A percentile compares a stretch with the other conserved stretches of the same genome.
Evolutionary conservation across 2,888 invertebrate genomes (phyloP).

Genomic region (Osmoderma eremita): DNA sequence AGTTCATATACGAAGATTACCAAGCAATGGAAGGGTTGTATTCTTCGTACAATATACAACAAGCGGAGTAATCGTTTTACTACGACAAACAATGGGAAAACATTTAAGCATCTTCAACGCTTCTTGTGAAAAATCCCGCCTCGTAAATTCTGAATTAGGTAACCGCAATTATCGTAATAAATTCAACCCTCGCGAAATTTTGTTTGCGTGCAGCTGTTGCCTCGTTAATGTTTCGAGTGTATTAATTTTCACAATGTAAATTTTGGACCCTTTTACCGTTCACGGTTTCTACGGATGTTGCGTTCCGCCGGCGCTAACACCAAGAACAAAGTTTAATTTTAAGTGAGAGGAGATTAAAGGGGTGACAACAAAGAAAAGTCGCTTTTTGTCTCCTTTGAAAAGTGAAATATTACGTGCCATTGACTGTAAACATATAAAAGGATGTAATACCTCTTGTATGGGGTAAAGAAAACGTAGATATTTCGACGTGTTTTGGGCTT

Average conservation of each 20-base stretch:
- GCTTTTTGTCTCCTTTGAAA: conserved; percentile 23
- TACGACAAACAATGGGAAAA: no score
- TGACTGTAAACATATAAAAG: conserved; percentile 11
- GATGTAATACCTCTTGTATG: not conserved
- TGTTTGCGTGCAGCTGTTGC: conserved; percentile 30
- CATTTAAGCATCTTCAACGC: not conserved
- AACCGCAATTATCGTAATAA: conserved; percentile 30
- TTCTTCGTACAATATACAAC: no score
- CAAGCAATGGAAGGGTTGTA: no score
- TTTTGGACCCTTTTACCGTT: conserved; percentile 30
- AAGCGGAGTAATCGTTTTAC: no score
- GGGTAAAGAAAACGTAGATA: not conserved
- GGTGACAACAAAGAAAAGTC: conserved; percentile 5
- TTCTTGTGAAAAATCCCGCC: conserved; percentile 13
- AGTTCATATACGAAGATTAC: no score
- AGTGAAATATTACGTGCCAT: conserved; percentile 24
- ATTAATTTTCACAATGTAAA: conserved; percentile 35
- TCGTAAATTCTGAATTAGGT: conserved; percentile 30
- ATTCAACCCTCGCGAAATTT: conserved; percentile 31
- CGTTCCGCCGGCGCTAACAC: not conserved
- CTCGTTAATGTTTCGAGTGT: conserved; percentile 33
- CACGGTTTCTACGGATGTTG: conserved; percentile 8
- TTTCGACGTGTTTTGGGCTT: no score
- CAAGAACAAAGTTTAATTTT: conserved; percentile 30
- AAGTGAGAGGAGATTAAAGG: conserved; percentile 29